Percentiles rank a stretch among this genome's conserved stretches.
Evolutionary conservation across 2,797 vertebrate species (phyloP).

Genomic region (Premnoplex brunnescens): DNA sequence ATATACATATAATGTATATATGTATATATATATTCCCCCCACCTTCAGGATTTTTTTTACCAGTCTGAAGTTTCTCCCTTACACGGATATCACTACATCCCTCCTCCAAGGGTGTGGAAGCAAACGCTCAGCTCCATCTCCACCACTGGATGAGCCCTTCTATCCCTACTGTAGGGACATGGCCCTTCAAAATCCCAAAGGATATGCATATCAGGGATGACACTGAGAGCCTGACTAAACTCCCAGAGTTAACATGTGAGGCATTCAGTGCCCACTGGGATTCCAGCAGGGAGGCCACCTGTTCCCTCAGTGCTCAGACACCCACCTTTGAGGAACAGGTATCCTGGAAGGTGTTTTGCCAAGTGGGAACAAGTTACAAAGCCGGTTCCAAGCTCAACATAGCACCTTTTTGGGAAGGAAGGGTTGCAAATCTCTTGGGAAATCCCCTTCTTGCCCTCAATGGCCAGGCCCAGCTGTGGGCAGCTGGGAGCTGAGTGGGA

Average conservation of each 20-base stretch:
- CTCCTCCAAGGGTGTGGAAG: neutral
- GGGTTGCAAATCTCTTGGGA: fast-evolving
- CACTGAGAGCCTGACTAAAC: neutral
- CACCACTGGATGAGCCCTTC: fast-evolving
- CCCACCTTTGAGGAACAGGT: neutral
- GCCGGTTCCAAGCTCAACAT: neutral
- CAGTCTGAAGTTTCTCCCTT: neutral
- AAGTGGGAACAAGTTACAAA: fast-evolving
- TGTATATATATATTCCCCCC: no score
- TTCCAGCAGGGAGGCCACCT: fast-evolving
- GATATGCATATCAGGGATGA: neutral
- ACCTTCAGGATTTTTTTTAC: neutral
- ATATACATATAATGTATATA: fast-evolving
- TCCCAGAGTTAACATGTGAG: fast-evolving
- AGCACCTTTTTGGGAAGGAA: fast-evolving
- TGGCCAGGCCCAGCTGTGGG: fast-evolving
- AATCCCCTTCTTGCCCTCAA: neutral
- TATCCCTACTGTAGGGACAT: fast-evolving
- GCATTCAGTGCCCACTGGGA: fast-evolving
- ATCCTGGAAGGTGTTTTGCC: fast-evolving
- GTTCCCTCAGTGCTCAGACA: fast-evolving
- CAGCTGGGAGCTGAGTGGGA: fast-evolving
- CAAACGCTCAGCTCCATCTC: neutral
- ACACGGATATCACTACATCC: neutral
- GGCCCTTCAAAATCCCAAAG: neutral